A percentile compares a stretch with the other conserved stretches of the same genome.
These are phyloP conservation scores for Ectemnius lituratus DNA, from an alignment of 2,888 invertebrate species.

Conservation along the genomic window DNA sequence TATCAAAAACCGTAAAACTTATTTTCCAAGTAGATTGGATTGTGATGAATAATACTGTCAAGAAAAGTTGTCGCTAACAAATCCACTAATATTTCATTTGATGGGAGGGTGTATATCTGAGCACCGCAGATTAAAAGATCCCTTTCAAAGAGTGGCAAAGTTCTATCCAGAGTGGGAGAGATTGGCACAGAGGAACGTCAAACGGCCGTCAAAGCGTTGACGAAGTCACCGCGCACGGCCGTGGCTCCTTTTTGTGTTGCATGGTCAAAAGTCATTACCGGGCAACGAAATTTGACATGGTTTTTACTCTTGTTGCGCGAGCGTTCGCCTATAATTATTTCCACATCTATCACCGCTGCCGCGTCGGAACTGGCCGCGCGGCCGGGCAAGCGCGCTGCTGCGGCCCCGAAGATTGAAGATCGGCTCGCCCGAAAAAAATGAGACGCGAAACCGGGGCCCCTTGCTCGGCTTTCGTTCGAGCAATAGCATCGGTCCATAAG, in stretches of 20 bases:
- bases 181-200: constrained; percentile 24
- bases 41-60: too few relatives aligned
- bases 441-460: constrained; percentile 67
- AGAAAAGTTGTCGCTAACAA: too few relatives aligned
- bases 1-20: too few relatives aligned
- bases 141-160: too few relatives aligned
- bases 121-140: too few relatives aligned
- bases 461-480: constrained; percentile 45
- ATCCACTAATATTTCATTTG: too few relatives aligned
- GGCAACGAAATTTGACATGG: constrained; percentile 74
- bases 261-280: constrained; percentile 75
- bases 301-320: constrained; percentile 74
- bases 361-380: constrained; percentile 62
- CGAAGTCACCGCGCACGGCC: constrained; percentile 20
- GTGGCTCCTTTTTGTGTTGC: constrained; percentile 64
- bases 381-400: constrained; percentile 48
- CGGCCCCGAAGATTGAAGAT: constrained; percentile 71
- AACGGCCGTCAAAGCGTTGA: constrained; percentile 37
- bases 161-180: too few relatives aligned
- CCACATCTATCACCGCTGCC: constrained; percentile 74
- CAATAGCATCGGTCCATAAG: constrained; percentile 50
- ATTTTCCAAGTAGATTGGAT: too few relatives aligned
- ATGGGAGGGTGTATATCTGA: too few relatives aligned
- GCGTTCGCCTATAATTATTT: constrained; percentile 77
- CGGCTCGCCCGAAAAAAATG: constrained; percentile 68